These are phyloP conservation scores for Pao palembangensis DNA, from an alignment of 2,113 vertebrate species.

Conservation along the genomic window DNA sequence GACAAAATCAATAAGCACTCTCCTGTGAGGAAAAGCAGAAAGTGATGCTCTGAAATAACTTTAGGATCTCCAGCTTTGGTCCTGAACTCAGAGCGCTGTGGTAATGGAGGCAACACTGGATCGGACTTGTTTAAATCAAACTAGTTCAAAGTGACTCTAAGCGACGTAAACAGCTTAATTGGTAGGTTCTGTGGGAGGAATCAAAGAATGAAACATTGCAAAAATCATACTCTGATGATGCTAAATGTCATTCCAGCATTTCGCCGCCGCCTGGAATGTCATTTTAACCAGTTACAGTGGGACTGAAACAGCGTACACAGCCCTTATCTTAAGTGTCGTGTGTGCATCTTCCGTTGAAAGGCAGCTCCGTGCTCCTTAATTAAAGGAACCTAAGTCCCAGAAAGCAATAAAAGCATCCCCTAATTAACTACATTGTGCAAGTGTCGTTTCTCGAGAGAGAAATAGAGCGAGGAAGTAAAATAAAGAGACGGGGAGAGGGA, in stretches of 20 bases:
- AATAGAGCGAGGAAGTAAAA: conserved; percentile 28
- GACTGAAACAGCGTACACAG: conserved; percentile 30
- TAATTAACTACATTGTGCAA: conserved; percentile 75
- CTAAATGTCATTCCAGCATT: conserved; percentile 4
- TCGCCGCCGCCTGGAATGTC: conserved; percentile 23
- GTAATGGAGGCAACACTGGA: conserved; percentile 53
- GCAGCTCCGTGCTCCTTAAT: conserved; percentile 72
- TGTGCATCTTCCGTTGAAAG: conserved; percentile 52
- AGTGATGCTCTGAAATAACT: conserved; percentile 68
- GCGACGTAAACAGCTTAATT: too few relatives aligned
- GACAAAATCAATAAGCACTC: conserved; percentile 77
- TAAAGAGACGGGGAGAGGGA: conserved; percentile 18
- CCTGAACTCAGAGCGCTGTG: conserved; percentile 24
- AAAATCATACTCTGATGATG: background rate
- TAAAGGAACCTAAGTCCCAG: conserved; percentile 69
- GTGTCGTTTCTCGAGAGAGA: conserved; percentile 51
- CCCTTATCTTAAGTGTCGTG: conserved; percentile 60
- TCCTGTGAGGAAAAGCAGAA: conserved; percentile 68
- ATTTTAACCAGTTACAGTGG: conserved; percentile 26
- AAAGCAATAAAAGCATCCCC: conserved; percentile 73
- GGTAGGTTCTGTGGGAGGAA: too few relatives aligned
- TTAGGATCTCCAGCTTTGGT: conserved; percentile 51
- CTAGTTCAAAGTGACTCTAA: conserved; percentile 2
- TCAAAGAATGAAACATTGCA: too few relatives aligned
- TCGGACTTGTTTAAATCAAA: conserved; percentile 25